Percentiles rank a stretch among this genome's conserved stretches.
Evolutionary conservation across 1,140 invertebrate genomes (phyloP).

Genomic region (Zaprionus davidi): DNA sequence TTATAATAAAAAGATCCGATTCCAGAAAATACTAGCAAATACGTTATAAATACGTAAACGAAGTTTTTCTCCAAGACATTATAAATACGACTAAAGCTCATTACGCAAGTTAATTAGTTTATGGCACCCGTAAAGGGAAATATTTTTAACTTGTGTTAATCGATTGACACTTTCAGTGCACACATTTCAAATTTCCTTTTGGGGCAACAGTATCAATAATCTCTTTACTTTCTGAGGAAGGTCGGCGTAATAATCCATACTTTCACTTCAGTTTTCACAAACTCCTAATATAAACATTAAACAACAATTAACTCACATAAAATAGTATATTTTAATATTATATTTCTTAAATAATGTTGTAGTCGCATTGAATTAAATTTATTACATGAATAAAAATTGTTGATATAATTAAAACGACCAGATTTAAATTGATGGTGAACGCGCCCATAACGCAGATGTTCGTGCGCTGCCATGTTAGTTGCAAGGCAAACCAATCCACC

Average conservation of each 20-base stretch:
- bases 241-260: no score
- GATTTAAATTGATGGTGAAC: conserved; percentile 28
- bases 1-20: conserved; percentile 12
- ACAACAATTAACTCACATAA: no score
- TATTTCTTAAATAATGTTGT: conserved; percentile 15
- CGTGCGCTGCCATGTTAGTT: conserved; percentile 41
- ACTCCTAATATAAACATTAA: no score
- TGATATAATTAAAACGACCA: conserved; percentile 16
- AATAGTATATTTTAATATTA: no score
- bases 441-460: conserved; percentile 28
- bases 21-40: not conserved
- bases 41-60: not conserved
- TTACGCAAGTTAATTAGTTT: not conserved
- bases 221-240: no score
- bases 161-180: no score
- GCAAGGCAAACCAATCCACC: conserved; percentile 46
- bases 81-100: not conserved
- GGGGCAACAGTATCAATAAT: no score
- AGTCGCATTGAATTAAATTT: conserved; percentile 54
- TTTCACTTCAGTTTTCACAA: no score
- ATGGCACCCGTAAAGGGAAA: no score
- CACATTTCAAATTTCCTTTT: no score
- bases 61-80: conserved; percentile 14
- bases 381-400: conserved; percentile 28
- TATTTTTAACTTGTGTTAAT: no score